Base-by-base conservation (phyloP, 2,888 invertebrate genomes). In the Ellobium chinense region DNA sequence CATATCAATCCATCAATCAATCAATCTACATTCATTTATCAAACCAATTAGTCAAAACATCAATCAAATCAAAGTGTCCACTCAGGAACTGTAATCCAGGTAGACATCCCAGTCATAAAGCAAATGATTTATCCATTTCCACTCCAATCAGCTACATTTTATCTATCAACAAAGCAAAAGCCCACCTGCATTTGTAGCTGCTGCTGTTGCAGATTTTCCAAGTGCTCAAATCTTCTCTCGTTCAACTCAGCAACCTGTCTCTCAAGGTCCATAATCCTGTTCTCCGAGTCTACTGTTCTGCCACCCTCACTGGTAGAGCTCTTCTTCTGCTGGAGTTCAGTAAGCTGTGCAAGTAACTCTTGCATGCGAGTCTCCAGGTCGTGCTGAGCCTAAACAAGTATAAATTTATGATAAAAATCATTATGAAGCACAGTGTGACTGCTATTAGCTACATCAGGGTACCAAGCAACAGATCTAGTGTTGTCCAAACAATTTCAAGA, bases 131-230 rank as follows among this genome's bases (percentile, higher is more conserved):
- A 46, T 46, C 7, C 46, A 7, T 46, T 7, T 18, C 18, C 46
- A 46, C 7, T 18, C 46, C 7, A 46, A 46, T 18, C 46, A 46
- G 46, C 7, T 7, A 12, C 9, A 46, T 12, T 46, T 46, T 46
- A 7, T 18, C 46, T 46, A 46, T 7, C 46, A 46, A 46, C 7
- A 46, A 46, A 46, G 18, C 7, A 46, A 46, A 46, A 46, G 46
- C 78, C 56, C 69, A 90, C 91, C 89, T 91, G 91, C 86, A 90
- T 87, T 70, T 88, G 87, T 66, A 90, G 84, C 76, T 91, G 90
- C 63, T 90, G 88, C 66, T 89, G 88, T 80, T 91, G 90, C 80
- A 91, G 82, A 72, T 84, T 86, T 83, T 91, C 91, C 81, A 91
- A 84, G 70, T 90, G 88, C 74, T 91, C 88, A 56, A 91, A 85